A percentile compares a stretch with the other conserved stretches of the same genome.
These are phyloP conservation scores for Andricus grossulariae DNA, from an alignment of 1,140 invertebrate genomes.

Conservation along the genomic window DNA sequence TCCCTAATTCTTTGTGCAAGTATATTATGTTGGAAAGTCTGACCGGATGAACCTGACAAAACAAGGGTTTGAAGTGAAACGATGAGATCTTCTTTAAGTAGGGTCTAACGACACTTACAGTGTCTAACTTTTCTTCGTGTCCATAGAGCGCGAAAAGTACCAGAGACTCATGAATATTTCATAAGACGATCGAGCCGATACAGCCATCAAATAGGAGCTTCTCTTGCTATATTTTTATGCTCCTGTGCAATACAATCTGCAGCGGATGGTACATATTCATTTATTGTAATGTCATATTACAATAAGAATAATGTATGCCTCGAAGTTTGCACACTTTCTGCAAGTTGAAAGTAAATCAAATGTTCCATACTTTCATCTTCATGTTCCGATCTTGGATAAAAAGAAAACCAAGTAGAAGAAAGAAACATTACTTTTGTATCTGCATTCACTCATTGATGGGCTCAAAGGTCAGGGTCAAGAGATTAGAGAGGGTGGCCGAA, in stretches of 20 bases:
- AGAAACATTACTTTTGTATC: too few species aligned
- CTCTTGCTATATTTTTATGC: constrained; percentile 12
- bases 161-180: constrained; percentile 9
- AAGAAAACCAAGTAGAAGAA: too few species aligned
- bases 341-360: background rate
- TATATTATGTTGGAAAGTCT: background rate
- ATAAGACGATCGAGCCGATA: constrained; percentile 17
- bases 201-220: constrained; percentile 4
- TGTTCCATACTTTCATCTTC: background rate
- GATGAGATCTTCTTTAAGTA: constrained; percentile 14
- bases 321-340: background rate
- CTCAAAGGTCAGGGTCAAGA: too few species aligned
- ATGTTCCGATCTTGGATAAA: too few species aligned
- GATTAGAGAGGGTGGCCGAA: too few species aligned
- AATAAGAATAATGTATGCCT: constrained; percentile 1
- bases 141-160: background rate
- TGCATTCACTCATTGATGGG: too few species aligned
- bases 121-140: constrained; percentile 19
- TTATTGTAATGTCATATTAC: constrained; percentile 14
- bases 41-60: background rate
- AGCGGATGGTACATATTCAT: constrained; percentile 1
- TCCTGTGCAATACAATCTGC: constrained; percentile 9
- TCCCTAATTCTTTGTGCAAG: too few species aligned
- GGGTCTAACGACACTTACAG: constrained; percentile 9
- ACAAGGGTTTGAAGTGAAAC: constrained; percentile 7